Conservation (phyloP, 2,113 vertebrate genomes). For the Donacobius atricapilla region DNA sequence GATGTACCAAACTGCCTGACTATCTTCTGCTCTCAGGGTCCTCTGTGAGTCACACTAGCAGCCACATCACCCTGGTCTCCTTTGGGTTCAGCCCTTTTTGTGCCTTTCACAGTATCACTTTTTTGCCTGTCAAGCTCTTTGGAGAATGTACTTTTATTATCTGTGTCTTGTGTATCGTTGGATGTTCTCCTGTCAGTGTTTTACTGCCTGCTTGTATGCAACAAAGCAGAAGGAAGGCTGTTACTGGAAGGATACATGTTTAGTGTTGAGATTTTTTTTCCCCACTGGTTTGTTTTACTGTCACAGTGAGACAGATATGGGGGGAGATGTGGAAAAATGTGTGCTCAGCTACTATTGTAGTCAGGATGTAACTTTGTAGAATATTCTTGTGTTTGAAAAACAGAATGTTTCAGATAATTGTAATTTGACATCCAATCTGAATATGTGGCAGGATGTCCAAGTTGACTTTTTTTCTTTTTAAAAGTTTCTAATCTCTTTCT, state of each 20-base stretch:
- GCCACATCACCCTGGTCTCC: not conserved
- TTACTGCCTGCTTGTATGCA: not conserved
- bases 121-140: not conserved
- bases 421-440: not conserved
- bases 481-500: not conserved
- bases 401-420: not conserved
- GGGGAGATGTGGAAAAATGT: not conserved
- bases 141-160: not conserved
- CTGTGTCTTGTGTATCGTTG: fast-evolving
- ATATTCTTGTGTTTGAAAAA: not conserved
- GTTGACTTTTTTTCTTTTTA: not conserved
- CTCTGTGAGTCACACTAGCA: not conserved
- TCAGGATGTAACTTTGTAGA: not conserved
- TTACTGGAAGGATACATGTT: not conserved
- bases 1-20: not conserved
- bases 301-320: not conserved
- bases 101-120: not conserved
- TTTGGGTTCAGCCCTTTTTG: not conserved
- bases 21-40: not conserved
- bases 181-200: not conserved
- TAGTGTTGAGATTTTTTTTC: not conserved
- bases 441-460: not conserved
- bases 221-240: not conserved
- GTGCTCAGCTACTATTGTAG: not conserved
- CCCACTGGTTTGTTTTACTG: not conserved